Percentiles rank a stretch among this genome's conserved stretches.
Conservation (phyloP, 2,888 invertebrate genomes). For the Lutraria lutraria region DNA sequence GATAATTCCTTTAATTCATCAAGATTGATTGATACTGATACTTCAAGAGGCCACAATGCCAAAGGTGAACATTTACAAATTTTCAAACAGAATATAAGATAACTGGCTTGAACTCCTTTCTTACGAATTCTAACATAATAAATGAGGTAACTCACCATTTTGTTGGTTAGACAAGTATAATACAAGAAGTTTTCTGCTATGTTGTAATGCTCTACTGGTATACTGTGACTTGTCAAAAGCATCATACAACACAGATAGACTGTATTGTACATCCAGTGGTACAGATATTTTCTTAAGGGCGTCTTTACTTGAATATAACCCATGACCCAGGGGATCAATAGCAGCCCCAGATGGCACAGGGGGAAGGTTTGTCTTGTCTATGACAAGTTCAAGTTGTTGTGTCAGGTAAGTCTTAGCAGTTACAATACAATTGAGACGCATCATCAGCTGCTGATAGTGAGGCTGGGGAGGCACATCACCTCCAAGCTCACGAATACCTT, state of each 20-base stretch:
- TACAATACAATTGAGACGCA: conserved; percentile 77
- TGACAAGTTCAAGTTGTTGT: conserved; percentile 80
- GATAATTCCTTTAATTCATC: neutral
- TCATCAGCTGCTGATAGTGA: conserved; percentile 79
- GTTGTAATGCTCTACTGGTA: conserved; percentile 84
- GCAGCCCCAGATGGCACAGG: conserved; percentile 78
- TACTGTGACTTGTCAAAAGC: conserved; percentile 82
- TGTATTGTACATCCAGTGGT: conserved; percentile 83
- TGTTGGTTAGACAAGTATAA: conserved; percentile 86
- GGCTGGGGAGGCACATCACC: conserved; percentile 83
- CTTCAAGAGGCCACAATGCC: neutral
- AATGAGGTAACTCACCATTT: conserved; percentile 77
- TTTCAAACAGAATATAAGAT: no score
- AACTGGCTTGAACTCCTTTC: no score
- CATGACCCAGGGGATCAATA: conserved; percentile 83
- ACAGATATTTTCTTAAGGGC: conserved; percentile 83
- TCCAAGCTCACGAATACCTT: conserved; percentile 76
- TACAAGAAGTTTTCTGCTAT: conserved; percentile 84
- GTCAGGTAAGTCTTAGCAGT: conserved; percentile 82
- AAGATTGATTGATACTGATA: neutral
- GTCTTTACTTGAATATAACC: conserved; percentile 82
- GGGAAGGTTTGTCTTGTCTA: conserved; percentile 69
- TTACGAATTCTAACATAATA: no score
- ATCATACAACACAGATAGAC: conserved; percentile 79
- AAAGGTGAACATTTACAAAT: no score